phyloP scores from a whole-genome alignment of 1,140 invertebrate genomes.

The Atta cephalotes region DNA sequence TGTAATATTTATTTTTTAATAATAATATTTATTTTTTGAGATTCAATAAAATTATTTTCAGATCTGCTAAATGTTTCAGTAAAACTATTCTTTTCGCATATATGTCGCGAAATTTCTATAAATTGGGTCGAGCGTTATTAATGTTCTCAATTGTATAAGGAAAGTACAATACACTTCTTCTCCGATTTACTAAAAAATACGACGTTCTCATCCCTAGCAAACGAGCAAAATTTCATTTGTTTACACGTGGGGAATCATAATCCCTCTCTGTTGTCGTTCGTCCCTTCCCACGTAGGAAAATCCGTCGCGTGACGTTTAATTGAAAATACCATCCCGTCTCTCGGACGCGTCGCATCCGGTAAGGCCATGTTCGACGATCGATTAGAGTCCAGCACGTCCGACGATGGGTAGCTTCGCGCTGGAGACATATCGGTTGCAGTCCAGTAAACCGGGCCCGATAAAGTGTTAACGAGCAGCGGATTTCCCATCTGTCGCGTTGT shows the following conservation, averaged over 20 bases:
- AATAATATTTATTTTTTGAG: background rate
- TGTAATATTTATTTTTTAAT: background rate
- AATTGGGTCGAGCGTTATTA: background rate
- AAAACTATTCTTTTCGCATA: no score
- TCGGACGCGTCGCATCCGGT: constrained; percentile 45
- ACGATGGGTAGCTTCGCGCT: constrained; percentile 43
- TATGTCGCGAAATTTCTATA: background rate
- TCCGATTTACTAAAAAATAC: background rate
- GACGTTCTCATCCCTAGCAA: background rate
- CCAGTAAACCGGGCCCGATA: constrained; percentile 35
- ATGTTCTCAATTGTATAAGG: background rate
- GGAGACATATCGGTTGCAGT: constrained; percentile 52
- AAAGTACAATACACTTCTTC: background rate
- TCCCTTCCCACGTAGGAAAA: constrained; percentile 1
- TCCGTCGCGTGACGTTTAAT: constrained; percentile 53
- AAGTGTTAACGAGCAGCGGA: constrained; percentile 67
- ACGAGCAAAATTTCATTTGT: constrained; percentile 36
- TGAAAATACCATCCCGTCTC: constrained; percentile 53
- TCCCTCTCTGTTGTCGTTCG: background rate
- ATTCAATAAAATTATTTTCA: no score
- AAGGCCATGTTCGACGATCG: constrained; percentile 56
- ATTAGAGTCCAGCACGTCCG: constrained; percentile 53
- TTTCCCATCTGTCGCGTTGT: constrained; percentile 45
- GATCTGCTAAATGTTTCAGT: no score
- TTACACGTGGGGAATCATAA: constrained; percentile 35